Percentiles rank a stretch among this genome's conserved stretches.
Evolutionary conservation across 2,888 invertebrate genomes (phyloP).

Genomic region (Plebejus argus): DNA sequence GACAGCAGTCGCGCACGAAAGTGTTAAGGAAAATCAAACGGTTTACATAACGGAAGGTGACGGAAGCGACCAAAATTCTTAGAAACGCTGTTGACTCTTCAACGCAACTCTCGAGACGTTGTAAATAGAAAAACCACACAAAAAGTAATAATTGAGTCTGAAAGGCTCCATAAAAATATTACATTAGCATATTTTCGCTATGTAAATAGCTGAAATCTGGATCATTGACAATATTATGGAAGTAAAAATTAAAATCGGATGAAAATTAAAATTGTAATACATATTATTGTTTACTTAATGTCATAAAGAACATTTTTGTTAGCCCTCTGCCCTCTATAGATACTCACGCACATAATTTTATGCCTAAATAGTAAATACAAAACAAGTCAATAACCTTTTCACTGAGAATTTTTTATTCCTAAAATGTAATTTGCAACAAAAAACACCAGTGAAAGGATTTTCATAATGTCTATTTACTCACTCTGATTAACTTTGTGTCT

Average conservation of each 20-base stretch:
- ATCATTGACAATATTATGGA: not conserved
- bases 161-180: not conserved
- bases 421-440: constrained; percentile 24
- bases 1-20: not conserved
- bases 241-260: not conserved
- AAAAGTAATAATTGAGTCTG: constrained; percentile 1
- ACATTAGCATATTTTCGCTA: not conserved
- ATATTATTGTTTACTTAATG: not conserved
- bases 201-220: not conserved
- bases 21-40: constrained; percentile 11
- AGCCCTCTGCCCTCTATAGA: too few species aligned
- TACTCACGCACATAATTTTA: not conserved
- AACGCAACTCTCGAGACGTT: not conserved
- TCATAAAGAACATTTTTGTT: not conserved
- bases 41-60: constrained; percentile 7
- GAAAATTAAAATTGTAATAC: not conserved
- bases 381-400: not conserved
- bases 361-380: not conserved
- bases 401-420: not conserved
- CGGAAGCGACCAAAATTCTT: not conserved
- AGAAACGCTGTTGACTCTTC: constrained; percentile 7
- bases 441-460: constrained; percentile 32
- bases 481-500: not conserved
- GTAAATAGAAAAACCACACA: constrained; percentile 6
- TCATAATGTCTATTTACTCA: not conserved